Percentiles rank a stretch among this genome's conserved stretches.
Conservation (phyloP, 2,797 vertebrate genomes). For the Anguilla anguilla region DNA sequence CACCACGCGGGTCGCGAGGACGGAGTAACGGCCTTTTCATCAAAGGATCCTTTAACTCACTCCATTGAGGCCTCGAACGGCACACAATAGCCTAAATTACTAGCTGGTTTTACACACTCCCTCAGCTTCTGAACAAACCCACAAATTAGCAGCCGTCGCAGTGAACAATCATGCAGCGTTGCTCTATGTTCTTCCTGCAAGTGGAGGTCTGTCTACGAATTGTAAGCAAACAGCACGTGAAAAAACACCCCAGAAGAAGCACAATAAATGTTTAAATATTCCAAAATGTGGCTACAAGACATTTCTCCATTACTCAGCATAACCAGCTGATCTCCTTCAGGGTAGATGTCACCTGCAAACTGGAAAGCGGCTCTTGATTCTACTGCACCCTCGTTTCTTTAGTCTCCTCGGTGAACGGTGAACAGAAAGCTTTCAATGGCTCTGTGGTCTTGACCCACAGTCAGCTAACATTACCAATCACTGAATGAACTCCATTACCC, state of each 20-base stretch:
- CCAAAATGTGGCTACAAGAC: not conserved
- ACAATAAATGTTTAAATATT: not conserved
- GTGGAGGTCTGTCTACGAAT: not conserved
- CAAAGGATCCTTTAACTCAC: not conserved
- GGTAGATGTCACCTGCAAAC: not conserved
- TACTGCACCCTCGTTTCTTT: not conserved
- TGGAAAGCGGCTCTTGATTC: not conserved
- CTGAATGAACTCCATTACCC: not conserved
- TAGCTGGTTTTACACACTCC: not conserved
- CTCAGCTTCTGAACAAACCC: not conserved
- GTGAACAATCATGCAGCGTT: not conserved
- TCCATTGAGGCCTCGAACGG: not conserved
- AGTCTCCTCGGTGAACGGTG: not conserved
- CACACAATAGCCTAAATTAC: conserved; percentile 5
- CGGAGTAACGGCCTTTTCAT: not conserved
- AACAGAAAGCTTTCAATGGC: not conserved
- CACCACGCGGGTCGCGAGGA: not conserved
- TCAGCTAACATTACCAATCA: not conserved
- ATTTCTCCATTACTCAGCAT: not conserved
- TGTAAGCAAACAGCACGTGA: not conserved
- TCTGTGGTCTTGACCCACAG: not conserved
- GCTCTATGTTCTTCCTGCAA: not conserved
- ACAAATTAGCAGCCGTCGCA: not conserved
- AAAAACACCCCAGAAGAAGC: not conserved
- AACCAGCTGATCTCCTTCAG: not conserved